Percentiles rank a stretch among this genome's conserved stretches.
phyloP scores from a whole-genome alignment of 2,113 vertebrate species.

The Hippotragus niger region DNA sequence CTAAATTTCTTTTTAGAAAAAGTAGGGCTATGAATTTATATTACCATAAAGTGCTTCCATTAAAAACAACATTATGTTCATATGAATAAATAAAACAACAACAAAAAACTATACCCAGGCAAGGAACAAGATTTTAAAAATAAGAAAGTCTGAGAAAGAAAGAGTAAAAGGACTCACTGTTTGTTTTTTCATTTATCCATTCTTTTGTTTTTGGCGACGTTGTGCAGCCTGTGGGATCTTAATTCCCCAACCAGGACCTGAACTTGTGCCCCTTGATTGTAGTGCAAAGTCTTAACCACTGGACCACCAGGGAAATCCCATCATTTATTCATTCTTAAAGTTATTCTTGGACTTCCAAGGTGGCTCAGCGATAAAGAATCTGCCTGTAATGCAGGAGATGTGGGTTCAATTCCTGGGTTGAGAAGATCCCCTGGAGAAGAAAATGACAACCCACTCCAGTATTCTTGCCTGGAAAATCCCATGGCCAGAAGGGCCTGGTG shows the following conservation, averaged over 20 bases:
- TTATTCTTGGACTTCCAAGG: neutral
- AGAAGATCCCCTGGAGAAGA: neutral
- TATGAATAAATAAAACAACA: neutral
- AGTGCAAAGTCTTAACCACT: neutral
- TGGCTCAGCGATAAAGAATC: neutral
- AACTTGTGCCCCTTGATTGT: neutral
- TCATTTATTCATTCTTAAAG: neutral
- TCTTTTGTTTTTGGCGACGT: neutral
- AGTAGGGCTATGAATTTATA: neutral
- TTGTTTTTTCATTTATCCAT: neutral
- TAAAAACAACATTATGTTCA: neutral
- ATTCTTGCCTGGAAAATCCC: neutral
- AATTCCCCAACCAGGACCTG: neutral
- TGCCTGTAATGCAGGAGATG: neutral
- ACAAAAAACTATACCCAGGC: neutral
- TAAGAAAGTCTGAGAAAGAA: neutral
- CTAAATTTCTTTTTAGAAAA: conserved; percentile 7
- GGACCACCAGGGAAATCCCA: neutral
- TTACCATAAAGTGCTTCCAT: neutral
- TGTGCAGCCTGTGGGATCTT: neutral
- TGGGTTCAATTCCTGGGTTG: neutral
- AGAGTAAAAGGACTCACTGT: neutral
- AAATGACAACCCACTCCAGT: neutral
- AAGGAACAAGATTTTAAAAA: neutral
- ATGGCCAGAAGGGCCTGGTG: neutral